Percentiles rank a stretch among this genome's conserved stretches.
Evolutionary conservation across 1,140 invertebrate species (phyloP).

Genomic region (Caenorhabditis latens): DNA sequence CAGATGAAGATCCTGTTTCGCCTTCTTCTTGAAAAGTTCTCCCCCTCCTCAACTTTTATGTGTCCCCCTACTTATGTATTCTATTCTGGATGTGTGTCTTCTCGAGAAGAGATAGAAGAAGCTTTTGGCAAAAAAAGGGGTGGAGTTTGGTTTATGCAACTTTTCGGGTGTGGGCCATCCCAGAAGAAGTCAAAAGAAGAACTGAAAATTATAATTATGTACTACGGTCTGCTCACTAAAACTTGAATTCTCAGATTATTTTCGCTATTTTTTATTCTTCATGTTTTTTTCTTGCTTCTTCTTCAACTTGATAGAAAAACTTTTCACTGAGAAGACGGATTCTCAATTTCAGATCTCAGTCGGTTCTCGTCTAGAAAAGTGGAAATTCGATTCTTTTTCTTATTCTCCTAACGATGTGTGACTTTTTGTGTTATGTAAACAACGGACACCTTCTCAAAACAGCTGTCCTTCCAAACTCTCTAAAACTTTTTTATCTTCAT

Average conservation of each 20-base stretch:
- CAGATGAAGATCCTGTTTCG: not conserved
- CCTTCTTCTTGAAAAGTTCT: slow-evolving; percentile 37
- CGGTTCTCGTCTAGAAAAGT: not conserved
- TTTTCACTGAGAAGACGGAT: too few species aligned
- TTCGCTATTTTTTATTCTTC: too few species aligned
- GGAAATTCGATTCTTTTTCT: slow-evolving; percentile 16
- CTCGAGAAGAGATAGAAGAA: not conserved
- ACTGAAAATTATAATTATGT: too few species aligned
- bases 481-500: not conserved
- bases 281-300: too few species aligned
- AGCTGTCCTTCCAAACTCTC: not conserved
- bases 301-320: too few species aligned
- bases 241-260: too few species aligned
- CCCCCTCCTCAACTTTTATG: slow-evolving; percentile 30
- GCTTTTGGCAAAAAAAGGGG: not conserved
- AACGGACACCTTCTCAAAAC: not conserved
- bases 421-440: slow-evolving; percentile 12
- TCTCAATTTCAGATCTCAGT: too few species aligned
- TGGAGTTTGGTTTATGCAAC: not conserved
- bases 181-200: not conserved
- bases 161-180: slow-evolving; percentile 6
- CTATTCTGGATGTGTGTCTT: slow-evolving; percentile 34
- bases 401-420: not conserved
- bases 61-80: slow-evolving; percentile 44
- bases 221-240: too few species aligned